Evolutionary conservation across 2,888 invertebrate species (phyloP).

Genomic region (Cataglyphis livida): DNA sequence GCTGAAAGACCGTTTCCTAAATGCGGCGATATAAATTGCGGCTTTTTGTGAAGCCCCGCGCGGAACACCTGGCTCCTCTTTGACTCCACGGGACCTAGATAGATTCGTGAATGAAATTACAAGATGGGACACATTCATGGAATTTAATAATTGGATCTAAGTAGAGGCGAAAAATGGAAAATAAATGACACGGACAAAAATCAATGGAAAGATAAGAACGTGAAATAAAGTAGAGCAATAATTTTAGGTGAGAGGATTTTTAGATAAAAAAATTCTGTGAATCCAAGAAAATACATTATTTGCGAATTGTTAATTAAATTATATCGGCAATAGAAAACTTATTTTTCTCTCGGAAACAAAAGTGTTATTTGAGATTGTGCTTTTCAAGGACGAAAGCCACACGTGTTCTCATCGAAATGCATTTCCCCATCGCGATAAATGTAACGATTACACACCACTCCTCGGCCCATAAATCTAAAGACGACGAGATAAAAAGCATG

Average conservation of each 20-base stretch:
- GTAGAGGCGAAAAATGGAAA: background rate
- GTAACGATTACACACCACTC: background rate
- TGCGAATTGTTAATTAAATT: background rate
- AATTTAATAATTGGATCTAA: background rate
- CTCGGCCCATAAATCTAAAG: slow-evolving; percentile 18
- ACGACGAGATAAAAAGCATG: slow-evolving; percentile 25
- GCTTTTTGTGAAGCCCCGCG: slow-evolving; percentile 20
- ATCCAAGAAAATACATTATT: background rate
- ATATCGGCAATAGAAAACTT: background rate
- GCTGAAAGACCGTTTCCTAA: slow-evolving; percentile 28
- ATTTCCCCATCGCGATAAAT: slow-evolving; percentile 16
- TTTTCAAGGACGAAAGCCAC: background rate
- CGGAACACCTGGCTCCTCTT: background rate
- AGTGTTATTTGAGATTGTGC: background rate
- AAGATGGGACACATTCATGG: background rate
- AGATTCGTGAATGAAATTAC: background rate
- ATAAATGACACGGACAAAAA: background rate
- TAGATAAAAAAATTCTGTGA: background rate
- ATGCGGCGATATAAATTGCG: slow-evolving; percentile 24
- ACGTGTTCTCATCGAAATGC: background rate
- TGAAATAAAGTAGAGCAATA: background rate
- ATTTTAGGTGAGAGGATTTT: background rate
- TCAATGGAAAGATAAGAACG: background rate
- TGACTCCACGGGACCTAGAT: slow-evolving; percentile 1
- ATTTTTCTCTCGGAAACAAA: background rate